Evolutionary conservation across 2,888 invertebrate genomes (phyloP).

Genomic region (Carpatolechia fugitivella): DNA sequence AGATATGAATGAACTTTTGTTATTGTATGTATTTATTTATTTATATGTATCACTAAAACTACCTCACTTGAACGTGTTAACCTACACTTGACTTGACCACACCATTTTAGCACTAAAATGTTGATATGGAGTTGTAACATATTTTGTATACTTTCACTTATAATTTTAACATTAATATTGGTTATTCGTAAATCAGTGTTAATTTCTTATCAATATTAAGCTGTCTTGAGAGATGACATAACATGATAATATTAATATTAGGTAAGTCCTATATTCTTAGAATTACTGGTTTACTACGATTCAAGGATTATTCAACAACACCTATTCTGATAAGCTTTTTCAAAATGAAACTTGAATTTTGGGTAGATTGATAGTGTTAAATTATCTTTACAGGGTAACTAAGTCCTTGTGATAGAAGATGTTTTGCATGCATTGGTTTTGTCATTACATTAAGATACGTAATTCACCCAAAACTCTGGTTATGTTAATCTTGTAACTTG

Average conservation of each 20-base stretch:
- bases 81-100: background rate
- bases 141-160: background rate
- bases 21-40: slow-evolving; percentile 26
- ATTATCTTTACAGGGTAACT: too few species aligned
- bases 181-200: too few species aligned
- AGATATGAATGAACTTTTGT: slow-evolving; percentile 13
- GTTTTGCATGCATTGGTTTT: too few species aligned
- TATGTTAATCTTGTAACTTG: slow-evolving; percentile 29
- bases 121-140: slow-evolving; percentile 1
- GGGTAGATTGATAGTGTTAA: background rate
- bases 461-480: slow-evolving; percentile 34
- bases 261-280: background rate
- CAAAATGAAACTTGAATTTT: background rate
- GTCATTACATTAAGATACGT: background rate
- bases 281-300: background rate
- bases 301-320: background rate
- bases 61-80: slow-evolving; percentile 11
- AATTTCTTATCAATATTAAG: too few species aligned
- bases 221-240: too few species aligned
- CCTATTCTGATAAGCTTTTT: background rate
- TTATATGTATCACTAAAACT: slow-evolving; percentile 11
- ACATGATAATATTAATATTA: background rate
- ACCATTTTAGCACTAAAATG: background rate
- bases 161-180: background rate
- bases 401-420: too few species aligned